These are phyloP conservation scores for Scelioninae gen. 1 DNA, from an alignment of 2,888 invertebrate genomes.

Conservation along the genomic window DNA sequence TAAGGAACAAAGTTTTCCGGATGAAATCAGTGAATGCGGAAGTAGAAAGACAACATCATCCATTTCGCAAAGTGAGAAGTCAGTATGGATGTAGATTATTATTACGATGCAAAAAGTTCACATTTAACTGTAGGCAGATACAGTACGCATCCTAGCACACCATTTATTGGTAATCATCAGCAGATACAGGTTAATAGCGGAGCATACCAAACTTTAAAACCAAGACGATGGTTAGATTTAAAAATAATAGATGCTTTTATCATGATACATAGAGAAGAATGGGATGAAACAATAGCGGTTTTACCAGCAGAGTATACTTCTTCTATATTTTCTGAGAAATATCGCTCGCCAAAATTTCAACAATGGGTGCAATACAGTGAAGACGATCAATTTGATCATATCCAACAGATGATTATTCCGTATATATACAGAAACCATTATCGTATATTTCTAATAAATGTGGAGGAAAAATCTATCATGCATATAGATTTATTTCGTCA, in stretches of 20 bases:
- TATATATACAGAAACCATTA: neutral
- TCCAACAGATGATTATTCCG: neutral
- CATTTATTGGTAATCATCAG: neutral
- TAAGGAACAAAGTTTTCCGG: too few species aligned
- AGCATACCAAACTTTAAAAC: constrained; percentile 5
- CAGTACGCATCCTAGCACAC: neutral
- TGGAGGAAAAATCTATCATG: neutral
- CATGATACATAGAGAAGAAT: neutral
- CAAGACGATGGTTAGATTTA: neutral
- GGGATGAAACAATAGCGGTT: neutral
- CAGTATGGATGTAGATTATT: constrained; percentile 25
- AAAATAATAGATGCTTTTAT: constrained; percentile 7
- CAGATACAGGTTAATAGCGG: neutral
- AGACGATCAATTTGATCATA: neutral
- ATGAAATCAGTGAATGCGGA: too few species aligned
- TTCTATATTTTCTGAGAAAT: neutral
- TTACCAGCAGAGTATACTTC: neutral
- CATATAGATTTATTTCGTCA: neutral
- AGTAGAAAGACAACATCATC: neutral
- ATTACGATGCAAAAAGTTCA: neutral
- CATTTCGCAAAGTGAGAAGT: constrained; percentile 34
- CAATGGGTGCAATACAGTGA: too few species aligned
- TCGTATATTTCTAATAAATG: neutral
- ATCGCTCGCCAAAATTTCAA: neutral
- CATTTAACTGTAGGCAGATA: constrained; percentile 10